Base-by-base conservation (phyloP, 1,140 invertebrate species). In the Drosophila lacteicornis region DNA sequence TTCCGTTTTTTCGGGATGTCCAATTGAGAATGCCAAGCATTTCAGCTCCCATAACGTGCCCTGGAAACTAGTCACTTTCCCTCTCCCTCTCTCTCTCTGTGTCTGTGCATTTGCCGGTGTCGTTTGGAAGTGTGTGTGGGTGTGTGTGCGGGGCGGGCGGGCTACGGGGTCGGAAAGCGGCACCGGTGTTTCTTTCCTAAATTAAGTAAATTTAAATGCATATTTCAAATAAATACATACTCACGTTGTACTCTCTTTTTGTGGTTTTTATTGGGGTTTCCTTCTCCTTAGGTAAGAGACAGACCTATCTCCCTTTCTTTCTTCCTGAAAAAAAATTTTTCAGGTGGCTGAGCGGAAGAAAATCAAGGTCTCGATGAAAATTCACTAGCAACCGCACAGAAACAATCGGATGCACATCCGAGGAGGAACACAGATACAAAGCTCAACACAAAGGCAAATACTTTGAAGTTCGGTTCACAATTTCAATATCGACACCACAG, bases 1-100 rank as follows among this genome's bases (percentile, higher is more conserved):
- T 69, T 49, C 30, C 4, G 22, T 19, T 36, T 11, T 19, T 33
- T 49, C 12, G 51, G 50, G 53, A 57, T 88, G 80, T 77, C 84
- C 60, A 57, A 68, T 68, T 61, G 59, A 71, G 62, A 88, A 87
- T 87, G 84, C 84, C 76, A 68, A 87, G 84, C 84, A 87, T 87
- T 79, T 58, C 11, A 38, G 47, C 25, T 36, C 36, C 27, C 62
- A 13, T 33, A 30, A 33, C 42, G 38, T 19, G 12, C 30, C 42
- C 50, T 42, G 27, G 73, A 57, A 73, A 40, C 53, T 3, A 51
- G 36, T 38, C 43, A 22, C 42, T 45, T 7, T 36, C 8, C 38
- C 19, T 19, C 25, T 17, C 8, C n/a, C 12, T 71, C 36, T 22
- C 2, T 61, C 27, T 49, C 47, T 66, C 50, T 59, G 49, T 59